These are phyloP conservation scores for Ophion ventricosus DNA, from an alignment of 2,888 invertebrate genomes.

Conservation along the genomic window DNA sequence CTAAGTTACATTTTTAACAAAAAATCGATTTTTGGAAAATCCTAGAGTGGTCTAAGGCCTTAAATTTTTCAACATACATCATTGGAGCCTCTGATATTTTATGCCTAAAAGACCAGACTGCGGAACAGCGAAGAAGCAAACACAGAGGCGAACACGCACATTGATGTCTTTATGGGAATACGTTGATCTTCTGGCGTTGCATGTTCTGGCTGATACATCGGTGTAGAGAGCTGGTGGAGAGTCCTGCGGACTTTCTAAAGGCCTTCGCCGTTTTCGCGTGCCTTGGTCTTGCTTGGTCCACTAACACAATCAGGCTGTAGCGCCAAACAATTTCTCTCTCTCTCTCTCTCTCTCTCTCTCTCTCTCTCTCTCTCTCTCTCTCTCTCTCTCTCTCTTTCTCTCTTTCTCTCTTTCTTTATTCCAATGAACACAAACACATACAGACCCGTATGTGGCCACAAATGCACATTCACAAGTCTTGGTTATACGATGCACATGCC, in stretches of 20 bases:
- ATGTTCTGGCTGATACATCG: constrained; percentile 58
- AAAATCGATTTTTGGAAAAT: too few relatives aligned
- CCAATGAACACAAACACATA: not conserved
- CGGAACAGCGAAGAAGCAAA: too few relatives aligned
- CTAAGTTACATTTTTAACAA: too few relatives aligned
- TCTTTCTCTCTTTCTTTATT: too few relatives aligned
- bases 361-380: too few relatives aligned
- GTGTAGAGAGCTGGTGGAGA: constrained; percentile 72
- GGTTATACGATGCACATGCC: constrained; percentile 32
- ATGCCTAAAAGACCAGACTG: too few relatives aligned
- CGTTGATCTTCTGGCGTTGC: constrained; percentile 18
- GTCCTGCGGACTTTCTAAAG: constrained; percentile 80
- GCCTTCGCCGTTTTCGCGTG: constrained; percentile 77
- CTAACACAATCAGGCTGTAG: constrained; percentile 13
- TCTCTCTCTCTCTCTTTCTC: too few relatives aligned
- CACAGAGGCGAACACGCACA: too few relatives aligned
- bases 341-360: too few relatives aligned
- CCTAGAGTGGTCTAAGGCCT: too few relatives aligned
- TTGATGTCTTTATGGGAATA: not conserved
- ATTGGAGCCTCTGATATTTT: too few relatives aligned
- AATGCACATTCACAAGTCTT: constrained; percentile 19
- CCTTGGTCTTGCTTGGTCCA: constrained; percentile 19
- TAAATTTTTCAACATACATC: too few relatives aligned
- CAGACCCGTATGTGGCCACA: not conserved
- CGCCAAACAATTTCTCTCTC: not conserved